Base-by-base conservation (phyloP, 2,888 invertebrate species). In the Diarsia brunnea region DNA sequence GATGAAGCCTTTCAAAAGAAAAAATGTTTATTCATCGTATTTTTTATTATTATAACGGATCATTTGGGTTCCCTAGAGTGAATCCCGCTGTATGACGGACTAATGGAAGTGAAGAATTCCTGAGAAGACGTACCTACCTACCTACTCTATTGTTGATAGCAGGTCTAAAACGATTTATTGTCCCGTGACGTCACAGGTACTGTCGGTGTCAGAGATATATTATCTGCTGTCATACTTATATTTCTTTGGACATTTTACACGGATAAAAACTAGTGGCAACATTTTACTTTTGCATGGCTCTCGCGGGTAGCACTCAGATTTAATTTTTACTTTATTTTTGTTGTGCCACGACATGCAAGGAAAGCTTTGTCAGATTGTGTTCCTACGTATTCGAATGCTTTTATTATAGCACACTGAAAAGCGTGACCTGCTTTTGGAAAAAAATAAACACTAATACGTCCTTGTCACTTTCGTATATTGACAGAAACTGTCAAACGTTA, bases 121-220 rank as follows among this genome's bases (percentile, higher is more conserved):
- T 69, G 61, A 45, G 73, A 77, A 69, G 68, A 75, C 61, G 47
- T n/a, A 49, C 64, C 47, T 49, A 64, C 67, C 68, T 68, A 58
- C 67, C 45, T 12, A 27, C 24, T 68, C 68, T 61, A 61, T 80
- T 78, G 71, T 84, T 74, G 79, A 79, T 78, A 74, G 70, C 72
- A 74, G 82, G 67, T 82, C 63, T 71, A 73, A 75, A 85, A 79
- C 78, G 76, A 84, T 90, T 85, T 85, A 88, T 87, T 84, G 78
- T 84, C 61, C 73, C 69, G 75, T 82, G 77, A 84, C 80, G 82
- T 82, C 83, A 84, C 86, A 89, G 85, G 84, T 88, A 76, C 74
- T 72, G 71, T 43, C 61, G 63, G 43, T 76, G 84, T 78, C 84
- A 85, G 81, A 86, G 84, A 89, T 82, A 75, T 82, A 90, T 86